Evolutionary conservation across 2,888 invertebrate genomes (phyloP), one percentile per base, ranked within the genome.

Genomic region (Tricholauxania praeusta): DNA sequence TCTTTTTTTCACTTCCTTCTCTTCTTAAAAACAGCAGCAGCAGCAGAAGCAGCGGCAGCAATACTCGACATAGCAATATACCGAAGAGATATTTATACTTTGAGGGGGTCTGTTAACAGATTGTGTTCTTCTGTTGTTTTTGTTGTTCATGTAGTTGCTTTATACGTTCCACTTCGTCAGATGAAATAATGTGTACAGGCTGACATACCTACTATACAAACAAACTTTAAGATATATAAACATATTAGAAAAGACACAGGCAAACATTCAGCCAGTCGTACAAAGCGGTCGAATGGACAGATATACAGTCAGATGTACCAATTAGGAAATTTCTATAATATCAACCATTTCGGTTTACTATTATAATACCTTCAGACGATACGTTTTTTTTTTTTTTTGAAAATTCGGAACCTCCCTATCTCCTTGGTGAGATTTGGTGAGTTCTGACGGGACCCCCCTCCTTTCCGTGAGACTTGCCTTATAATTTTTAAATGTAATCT

Each of bases 151-250:
- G 19, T 63, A n/a, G 19, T 47, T 53, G 57, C 62, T 70, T 39
- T 62, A 69, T 47, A 52, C 39, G 62, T 70, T 70, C 63, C 62
- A 70, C 62, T 70, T 70, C 70, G 53, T 63, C 70, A 53, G 52
- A 63, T 63, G 70, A 63, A 53, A 53, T 63, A 69, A 69, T 69
- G 69, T 62, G 62, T 32, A 62, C 52, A 59, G 48, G 59, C 57
- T 17, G 32, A 48, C 63, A 17, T 63, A 63, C 63, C 19, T 63
- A 63, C 67, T 57, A 57, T 68, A 57, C 49, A 68, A 57, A 57
- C 67, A 68, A 59, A 68, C 19, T 39, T 28, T 22, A 57, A 68
- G 19, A 57, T 48, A 68, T 28, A 62, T 39, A 32, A 22, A 48
- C 55, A 47, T 28, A 49, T 49, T 59, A 69, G 49, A 69, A 48